Base-by-base conservation (phyloP, 2,113 vertebrate genomes). In the Dissostichus mawsoni region DNA sequence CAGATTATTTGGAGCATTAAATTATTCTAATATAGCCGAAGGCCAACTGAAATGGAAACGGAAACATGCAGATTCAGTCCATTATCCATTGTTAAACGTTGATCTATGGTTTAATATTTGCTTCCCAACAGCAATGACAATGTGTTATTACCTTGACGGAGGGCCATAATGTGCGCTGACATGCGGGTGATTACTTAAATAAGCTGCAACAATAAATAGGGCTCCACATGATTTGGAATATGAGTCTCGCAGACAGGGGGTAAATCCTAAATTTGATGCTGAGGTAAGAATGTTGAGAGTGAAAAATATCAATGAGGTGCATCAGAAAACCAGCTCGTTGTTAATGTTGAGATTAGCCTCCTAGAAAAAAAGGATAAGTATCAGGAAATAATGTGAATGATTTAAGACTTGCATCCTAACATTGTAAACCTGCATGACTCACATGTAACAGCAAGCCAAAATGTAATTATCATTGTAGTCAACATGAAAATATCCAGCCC, bases 41-140 rank as follows among this genome's bases (percentile, higher is more conserved):
- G 92, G 93, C 87, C 86, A 92, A 81, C 78, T 87, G 90, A 90
- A 94, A 94, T 93, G 93, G 87, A 92, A 93, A 76, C 80, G 55
- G 85, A 74, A 90, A 92, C 91, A 94, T 91, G 93, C 90, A 91
- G 87, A 94, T 93, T 84, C 86, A 90, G 90, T 92, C 88, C 84
- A 93, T 92, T 94, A 92, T 93, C 90, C 92, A 93, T 92, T 91
- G 91, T 94, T 94, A 93, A 94, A 94, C 82, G 79, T 87, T 95
- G 94, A 95, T 95, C 90, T 92, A 95, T 95, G 92, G 91, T 93
- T 94, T 95, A 94, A 95, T 94, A 94, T 94, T 94, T 92, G 89
- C 92, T 80, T 87, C 87, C 92, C 89, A 93, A 92, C 86, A 94
- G 87, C 89, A 86, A 76, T 89, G 90, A 90, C 89, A 87, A 92